Percentiles rank a stretch among this genome's conserved stretches.
These are phyloP conservation scores for Nyctibius grandis DNA, from an alignment of 2,797 vertebrate species.

Conservation along the genomic window DNA sequence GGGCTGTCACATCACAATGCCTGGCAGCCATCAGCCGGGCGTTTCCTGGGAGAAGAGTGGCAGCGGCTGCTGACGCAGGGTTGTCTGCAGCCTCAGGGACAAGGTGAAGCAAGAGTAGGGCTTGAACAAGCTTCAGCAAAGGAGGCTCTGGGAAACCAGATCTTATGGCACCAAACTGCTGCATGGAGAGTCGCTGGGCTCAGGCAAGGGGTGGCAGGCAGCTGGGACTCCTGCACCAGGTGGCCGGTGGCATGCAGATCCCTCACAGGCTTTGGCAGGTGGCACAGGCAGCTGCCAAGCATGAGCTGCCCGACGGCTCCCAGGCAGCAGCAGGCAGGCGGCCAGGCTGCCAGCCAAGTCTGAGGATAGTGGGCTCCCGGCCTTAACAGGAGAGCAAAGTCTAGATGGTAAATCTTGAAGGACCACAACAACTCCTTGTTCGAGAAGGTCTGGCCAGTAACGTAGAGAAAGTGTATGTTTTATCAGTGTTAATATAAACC, in stretches of 20 bases:
- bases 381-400: background rate
- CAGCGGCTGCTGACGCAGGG: background rate
- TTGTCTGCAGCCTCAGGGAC: accelerated
- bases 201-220: background rate
- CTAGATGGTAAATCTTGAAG: background rate
- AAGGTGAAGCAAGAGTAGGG: background rate
- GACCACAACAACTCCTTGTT: background rate
- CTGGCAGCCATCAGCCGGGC: accelerated
- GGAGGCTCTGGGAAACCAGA: background rate
- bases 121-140: background rate
- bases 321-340: constrained; percentile 22
- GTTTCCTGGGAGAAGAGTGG: accelerated
- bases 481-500: background rate
- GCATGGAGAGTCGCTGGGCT: background rate
- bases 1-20: accelerated
- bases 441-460: background rate
- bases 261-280: background rate
- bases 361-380: background rate
- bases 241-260: background rate
- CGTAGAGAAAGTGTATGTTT: background rate
- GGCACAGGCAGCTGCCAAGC: constrained; percentile 46
- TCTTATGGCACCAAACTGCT: background rate
- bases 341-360: constrained; percentile 24
- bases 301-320: background rate
- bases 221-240: background rate